phyloP scores from a whole-genome alignment of 1,140 invertebrate genomes.

The Macrotrachela quadricornifera region DNA sequence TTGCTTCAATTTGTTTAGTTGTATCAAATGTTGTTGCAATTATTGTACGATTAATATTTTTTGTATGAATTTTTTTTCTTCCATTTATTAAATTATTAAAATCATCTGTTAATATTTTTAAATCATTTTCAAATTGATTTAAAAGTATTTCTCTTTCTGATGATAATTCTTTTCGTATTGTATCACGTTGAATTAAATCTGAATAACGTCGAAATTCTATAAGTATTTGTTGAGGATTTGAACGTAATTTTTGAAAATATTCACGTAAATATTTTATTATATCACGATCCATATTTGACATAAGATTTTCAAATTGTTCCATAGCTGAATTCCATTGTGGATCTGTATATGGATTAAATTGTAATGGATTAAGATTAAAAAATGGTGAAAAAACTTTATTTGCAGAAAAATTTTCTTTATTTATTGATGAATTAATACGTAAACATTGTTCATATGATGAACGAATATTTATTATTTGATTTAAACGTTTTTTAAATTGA shows the following conservation, averaged over 20 bases:
- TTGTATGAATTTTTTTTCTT: too few relatives aligned
- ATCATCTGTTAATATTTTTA: constrained; percentile 33
- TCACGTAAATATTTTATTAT: background rate
- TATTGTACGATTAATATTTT: too few relatives aligned
- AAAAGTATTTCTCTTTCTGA: constrained; percentile 60
- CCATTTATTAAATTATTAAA: constrained; percentile 5
- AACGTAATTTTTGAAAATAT: background rate
- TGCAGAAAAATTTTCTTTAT: constrained; percentile 44
- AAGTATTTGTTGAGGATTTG: constrained; percentile 30
- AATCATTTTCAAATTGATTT: constrained; percentile 47
- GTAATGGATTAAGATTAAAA: constrained; percentile 48
- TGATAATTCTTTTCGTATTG: constrained; percentile 42
- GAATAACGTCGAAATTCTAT: constrained; percentile 49
- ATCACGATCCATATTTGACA: background rate
- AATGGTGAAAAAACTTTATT: constrained; percentile 43
- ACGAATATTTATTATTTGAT: constrained; percentile 46
- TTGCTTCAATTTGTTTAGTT: too few relatives aligned
- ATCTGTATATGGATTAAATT: constrained; percentile 50
- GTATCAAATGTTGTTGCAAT: too few relatives aligned
- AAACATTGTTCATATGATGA: constrained; percentile 52
- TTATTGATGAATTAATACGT: constrained; percentile 43
- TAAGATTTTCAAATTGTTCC: background rate
- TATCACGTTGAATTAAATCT: constrained; percentile 45
- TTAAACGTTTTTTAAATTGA: constrained; percentile 45
- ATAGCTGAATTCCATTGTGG: constrained; percentile 38